phyloP scores from a whole-genome alignment of 2,888 invertebrate species.

The Drosophila rellima region DNA sequence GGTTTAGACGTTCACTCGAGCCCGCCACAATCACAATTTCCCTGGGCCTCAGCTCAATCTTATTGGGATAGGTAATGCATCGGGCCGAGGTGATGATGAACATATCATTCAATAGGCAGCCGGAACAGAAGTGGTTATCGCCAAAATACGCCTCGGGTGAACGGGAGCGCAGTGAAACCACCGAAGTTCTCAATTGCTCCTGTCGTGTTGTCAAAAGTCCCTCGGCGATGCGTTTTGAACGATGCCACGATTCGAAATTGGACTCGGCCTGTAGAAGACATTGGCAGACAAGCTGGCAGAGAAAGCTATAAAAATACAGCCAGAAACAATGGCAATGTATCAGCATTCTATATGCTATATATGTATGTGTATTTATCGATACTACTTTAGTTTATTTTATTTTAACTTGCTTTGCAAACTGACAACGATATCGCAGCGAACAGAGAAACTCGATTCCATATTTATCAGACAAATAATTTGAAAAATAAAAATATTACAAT shows the following conservation, averaged over 20 bases:
- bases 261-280: background rate
- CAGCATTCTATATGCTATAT: background rate
- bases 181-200: slow-evolving; percentile 3
- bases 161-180: slow-evolving; percentile 63
- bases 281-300: background rate
- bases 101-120: slow-evolving; percentile 47
- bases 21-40: slow-evolving; percentile 57
- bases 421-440: background rate
- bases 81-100: slow-evolving; percentile 61
- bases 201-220: background rate
- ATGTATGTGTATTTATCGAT: background rate
- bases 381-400: background rate
- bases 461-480: background rate
- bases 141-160: slow-evolving; percentile 54
- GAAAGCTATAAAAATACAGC: background rate
- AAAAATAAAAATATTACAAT: too few species aligned
- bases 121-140: slow-evolving; percentile 71
- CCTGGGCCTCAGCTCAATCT: slow-evolving; percentile 36
- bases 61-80: slow-evolving; percentile 51
- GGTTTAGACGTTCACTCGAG: slow-evolving; percentile 37
- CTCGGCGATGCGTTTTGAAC: slow-evolving; percentile 21
- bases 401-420: background rate
- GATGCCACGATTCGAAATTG: background rate
- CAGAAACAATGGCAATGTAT: background rate
- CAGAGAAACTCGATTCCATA: background rate